Evolutionary conservation across 2,888 invertebrate genomes (phyloP).

Genomic region (Drosophila monieri): DNA sequence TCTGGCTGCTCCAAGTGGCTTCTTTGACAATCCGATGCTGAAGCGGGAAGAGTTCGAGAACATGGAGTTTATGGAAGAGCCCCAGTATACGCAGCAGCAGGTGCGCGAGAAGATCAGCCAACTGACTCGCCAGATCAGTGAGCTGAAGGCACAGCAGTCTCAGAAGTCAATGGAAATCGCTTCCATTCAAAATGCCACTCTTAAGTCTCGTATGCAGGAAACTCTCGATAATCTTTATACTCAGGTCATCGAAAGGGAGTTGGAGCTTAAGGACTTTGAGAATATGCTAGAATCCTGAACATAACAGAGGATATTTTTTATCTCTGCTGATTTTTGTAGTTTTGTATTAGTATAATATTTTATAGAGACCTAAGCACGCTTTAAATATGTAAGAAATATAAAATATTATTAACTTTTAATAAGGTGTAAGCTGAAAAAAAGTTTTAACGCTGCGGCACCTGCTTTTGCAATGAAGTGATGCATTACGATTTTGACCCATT

Average conservation of each 20-base stretch:
- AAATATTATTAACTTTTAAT: too few species aligned
- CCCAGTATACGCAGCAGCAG: slow-evolving; percentile 84
- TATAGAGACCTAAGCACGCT: too few species aligned
- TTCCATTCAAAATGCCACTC: slow-evolving; percentile 92
- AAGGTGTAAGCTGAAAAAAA: too few species aligned
- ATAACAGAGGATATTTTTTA: not conserved
- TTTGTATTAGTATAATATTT: too few species aligned
- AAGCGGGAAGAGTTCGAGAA: slow-evolving; percentile 81
- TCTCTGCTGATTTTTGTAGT: not conserved
- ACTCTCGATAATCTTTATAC: slow-evolving; percentile 91
- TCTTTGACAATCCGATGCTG: slow-evolving; percentile 73
- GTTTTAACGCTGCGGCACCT: too few species aligned
- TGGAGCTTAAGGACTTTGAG: slow-evolving; percentile 85
- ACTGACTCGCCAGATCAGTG: slow-evolving; percentile 89
- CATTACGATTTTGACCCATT: slow-evolving; percentile 21
- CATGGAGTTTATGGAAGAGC: slow-evolving; percentile 76
- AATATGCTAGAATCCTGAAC: slow-evolving; percentile 73
- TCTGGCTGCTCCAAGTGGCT: slow-evolving; percentile 76
- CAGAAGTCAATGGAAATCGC: slow-evolving; percentile 93
- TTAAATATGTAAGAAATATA: too few species aligned
- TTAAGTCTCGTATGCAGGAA: slow-evolving; percentile 92
- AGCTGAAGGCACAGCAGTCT: slow-evolving; percentile 89
- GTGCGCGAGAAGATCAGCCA: slow-evolving; percentile 88
- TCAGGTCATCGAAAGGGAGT: slow-evolving; percentile 91
- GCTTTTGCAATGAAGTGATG: slow-evolving; percentile 1